Evolutionary conservation across 2,113 vertebrate species (phyloP).

Genomic region (Synodontis membranacea): DNA sequence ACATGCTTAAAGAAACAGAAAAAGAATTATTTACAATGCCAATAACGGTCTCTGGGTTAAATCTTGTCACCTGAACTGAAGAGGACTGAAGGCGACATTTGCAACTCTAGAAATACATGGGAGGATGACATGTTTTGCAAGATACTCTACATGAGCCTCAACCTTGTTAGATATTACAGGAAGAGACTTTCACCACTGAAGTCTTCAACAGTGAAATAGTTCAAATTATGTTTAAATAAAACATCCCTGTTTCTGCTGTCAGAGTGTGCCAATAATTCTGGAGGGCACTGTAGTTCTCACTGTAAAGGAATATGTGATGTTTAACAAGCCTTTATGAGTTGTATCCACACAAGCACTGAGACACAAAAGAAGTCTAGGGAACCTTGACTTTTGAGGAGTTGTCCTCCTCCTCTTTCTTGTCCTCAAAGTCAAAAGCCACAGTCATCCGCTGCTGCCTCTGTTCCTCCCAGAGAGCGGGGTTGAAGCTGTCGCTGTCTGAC

Average conservation of each 20-base stretch:
- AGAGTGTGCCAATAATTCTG: not conserved
- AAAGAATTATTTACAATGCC: not conserved
- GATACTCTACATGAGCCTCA: not conserved
- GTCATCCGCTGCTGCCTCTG: conserved; percentile 98
- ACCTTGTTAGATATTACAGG: not conserved
- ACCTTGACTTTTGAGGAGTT: conserved; percentile 91
- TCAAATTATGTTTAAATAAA: not conserved
- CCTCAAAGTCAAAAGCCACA: conserved; percentile 98
- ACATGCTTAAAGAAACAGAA: not conserved
- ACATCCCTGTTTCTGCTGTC: not conserved
- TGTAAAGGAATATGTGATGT: not conserved
- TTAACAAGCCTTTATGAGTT: not conserved
- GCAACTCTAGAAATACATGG: not conserved
- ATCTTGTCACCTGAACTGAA: not conserved
- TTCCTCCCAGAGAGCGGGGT: conserved; percentile 97
- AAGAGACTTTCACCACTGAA: not conserved
- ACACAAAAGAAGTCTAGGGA: conserved; percentile 14
- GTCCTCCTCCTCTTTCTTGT: conserved; percentile 96
- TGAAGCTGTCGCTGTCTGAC: conserved; percentile 98
- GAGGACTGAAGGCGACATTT: not conserved
- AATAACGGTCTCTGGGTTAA: not conserved
- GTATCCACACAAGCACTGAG: not conserved
- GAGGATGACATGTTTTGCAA: not conserved
- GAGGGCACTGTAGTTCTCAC: not conserved
- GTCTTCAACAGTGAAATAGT: not conserved